A percentile compares a stretch with the other conserved stretches of the same genome.
Evolutionary conservation across 2,797 vertebrate species (phyloP).

Genomic region (Lutjanus campechanus): DNA sequence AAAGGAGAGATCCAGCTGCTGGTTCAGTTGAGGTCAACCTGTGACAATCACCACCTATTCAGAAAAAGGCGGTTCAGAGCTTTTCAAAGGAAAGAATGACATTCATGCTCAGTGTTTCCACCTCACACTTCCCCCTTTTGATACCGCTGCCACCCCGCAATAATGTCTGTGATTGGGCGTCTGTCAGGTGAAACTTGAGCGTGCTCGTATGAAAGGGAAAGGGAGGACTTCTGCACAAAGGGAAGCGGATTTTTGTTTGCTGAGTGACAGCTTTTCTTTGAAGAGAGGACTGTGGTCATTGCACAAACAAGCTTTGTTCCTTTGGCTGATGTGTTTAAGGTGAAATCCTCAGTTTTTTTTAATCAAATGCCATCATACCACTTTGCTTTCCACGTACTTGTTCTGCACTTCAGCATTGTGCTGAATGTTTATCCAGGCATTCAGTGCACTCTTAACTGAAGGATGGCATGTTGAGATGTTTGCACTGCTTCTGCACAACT

Average conservation of each 20-base stretch:
- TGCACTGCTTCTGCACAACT: neutral
- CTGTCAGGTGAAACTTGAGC: slow-evolving; percentile 15
- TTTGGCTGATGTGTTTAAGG: neutral
- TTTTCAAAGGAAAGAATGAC: slow-evolving; percentile 14
- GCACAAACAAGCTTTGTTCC: neutral
- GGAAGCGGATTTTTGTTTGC: accelerated
- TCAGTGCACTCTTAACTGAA: neutral
- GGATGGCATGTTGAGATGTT: neutral
- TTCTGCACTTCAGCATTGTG: neutral
- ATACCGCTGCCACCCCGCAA: neutral
- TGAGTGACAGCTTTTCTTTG: neutral
- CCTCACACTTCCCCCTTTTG: neutral
- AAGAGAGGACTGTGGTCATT: neutral
- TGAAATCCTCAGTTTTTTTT: neutral
- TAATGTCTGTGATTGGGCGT: slow-evolving; percentile 11
- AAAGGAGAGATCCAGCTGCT: slow-evolving; percentile 11
- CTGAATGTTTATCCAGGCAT: neutral
- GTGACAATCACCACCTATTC: slow-evolving; percentile 37
- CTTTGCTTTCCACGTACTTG: neutral
- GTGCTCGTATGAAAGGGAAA: neutral
- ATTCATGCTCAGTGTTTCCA: neutral
- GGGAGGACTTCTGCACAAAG: slow-evolving; percentile 32
- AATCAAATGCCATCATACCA: neutral
- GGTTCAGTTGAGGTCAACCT: slow-evolving; percentile 12
- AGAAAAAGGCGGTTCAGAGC: neutral